Evolutionary conservation across 2,113 vertebrate species (phyloP).

Genomic region (Python bivittatus): DNA sequence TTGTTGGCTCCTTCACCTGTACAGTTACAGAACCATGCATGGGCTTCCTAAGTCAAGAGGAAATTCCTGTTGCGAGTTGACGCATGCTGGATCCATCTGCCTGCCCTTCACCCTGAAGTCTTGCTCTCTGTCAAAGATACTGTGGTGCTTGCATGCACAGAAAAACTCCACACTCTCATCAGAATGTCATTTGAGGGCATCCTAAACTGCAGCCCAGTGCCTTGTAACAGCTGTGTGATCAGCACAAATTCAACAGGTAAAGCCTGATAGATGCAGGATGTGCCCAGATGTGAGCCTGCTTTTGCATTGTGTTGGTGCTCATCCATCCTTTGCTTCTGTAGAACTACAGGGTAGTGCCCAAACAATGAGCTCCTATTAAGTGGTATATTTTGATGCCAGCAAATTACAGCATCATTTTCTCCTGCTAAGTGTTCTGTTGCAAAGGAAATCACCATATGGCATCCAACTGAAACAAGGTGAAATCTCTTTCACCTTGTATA

Average conservation of each 20-base stretch:
- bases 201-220: background rate
- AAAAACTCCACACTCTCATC: background rate
- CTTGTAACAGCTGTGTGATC: background rate
- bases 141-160: too few species aligned
- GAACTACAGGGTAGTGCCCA: background rate
- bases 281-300: background rate
- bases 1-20: background rate
- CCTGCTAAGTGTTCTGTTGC: background rate
- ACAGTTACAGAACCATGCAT: background rate
- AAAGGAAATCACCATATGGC: background rate
- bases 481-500: background rate
- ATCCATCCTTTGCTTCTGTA: background rate
- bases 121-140: background rate
- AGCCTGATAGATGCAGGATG: background rate
- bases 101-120: background rate
- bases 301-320: background rate
- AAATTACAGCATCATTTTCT: background rate
- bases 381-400: background rate
- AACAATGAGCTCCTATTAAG: background rate
- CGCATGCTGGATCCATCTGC: background rate
- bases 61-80: background rate
- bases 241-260: background rate
- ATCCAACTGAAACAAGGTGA: background rate
- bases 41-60: background rate
- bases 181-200: background rate